Conservation (phyloP, 2,113 vertebrate species). For the Opisthocomus hoazin region DNA sequence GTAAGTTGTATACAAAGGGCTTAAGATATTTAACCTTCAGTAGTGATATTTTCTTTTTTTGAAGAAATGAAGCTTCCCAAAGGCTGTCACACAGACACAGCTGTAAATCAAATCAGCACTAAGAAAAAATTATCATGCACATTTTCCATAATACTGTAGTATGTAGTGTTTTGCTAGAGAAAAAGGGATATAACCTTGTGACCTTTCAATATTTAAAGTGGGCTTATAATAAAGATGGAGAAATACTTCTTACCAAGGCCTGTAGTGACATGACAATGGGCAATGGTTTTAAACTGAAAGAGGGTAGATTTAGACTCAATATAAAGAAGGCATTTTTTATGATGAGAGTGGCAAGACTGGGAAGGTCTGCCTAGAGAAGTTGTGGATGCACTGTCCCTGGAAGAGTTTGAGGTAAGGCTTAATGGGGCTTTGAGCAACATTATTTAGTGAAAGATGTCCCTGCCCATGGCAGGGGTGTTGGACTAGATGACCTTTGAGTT, state of each 20-base stretch:
- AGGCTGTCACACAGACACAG: neutral
- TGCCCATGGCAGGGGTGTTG: accelerated
- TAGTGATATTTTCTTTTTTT: neutral
- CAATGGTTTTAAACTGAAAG: neutral
- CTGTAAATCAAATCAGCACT: neutral
- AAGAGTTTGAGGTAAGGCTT: neutral
- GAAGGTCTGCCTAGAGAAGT: neutral
- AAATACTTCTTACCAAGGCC: neutral
- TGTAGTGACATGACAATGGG: neutral
- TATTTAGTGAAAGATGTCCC: neutral
- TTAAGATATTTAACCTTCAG: neutral
- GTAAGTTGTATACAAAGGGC: neutral
- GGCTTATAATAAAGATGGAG: neutral
- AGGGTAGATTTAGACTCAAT: neutral
- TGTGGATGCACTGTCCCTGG: neutral
- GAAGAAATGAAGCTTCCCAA: neutral
- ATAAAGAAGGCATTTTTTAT: neutral
- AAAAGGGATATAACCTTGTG: neutral
- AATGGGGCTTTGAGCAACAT: neutral
- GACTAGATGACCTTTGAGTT: neutral
- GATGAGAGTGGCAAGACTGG: accelerated
- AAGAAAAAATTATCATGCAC: neutral
- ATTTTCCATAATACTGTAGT: neutral
- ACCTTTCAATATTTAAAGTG: neutral
- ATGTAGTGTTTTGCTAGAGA: neutral